A percentile compares a stretch with the other conserved stretches of the same genome.
These are phyloP conservation scores for Eupithecia vulgata DNA, from an alignment of 2,888 invertebrate genomes.

Conservation along the genomic window DNA sequence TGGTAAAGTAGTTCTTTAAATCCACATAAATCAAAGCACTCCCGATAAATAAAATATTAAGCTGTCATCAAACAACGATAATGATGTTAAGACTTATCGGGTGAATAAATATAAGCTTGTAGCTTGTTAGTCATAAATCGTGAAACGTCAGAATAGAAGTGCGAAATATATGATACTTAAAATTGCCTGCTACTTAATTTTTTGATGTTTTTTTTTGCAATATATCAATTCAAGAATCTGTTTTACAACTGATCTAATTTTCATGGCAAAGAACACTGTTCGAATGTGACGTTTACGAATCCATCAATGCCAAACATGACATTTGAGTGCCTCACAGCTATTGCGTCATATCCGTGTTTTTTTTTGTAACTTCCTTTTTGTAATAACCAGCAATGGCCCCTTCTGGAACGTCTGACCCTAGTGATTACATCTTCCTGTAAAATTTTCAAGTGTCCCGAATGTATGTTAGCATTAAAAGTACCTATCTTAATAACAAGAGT, in stretches of 20 bases:
- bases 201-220: background rate
- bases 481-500: no score
- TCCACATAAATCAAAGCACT: background rate
- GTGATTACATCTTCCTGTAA: no score
- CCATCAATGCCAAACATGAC: no score
- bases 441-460: no score
- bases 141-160: conserved; percentile 15
- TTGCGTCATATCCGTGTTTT: no score
- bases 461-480: no score
- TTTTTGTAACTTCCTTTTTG: no score
- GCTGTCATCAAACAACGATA: conserved; percentile 11
- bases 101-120: conserved; percentile 4
- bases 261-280: background rate
- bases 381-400: no score
- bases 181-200: background rate
- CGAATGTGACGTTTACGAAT: no score
- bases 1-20: conserved; percentile 3
- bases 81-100: background rate
- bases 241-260: background rate
- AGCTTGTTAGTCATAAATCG: conserved; percentile 6
- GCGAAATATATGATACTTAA: conserved; percentile 32
- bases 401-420: no score
- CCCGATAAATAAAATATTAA: conserved; percentile 4
- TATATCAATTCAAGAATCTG: background rate
- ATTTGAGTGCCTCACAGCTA: no score